Conservation (phyloP, 1,140 invertebrate genomes). For the Phocides pigmalion region DNA sequence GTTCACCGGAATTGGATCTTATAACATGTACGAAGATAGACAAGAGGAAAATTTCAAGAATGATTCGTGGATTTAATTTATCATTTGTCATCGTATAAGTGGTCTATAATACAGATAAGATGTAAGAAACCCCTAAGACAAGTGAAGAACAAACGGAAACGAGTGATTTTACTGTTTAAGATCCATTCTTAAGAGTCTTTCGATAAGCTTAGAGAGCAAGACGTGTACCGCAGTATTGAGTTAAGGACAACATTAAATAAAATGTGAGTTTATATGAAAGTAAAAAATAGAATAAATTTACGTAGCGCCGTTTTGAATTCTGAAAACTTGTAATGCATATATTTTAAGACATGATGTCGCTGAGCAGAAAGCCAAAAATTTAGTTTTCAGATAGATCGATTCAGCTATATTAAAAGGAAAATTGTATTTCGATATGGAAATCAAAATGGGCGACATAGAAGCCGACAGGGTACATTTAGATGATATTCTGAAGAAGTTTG, state of each 20-base stretch:
- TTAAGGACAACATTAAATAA: neutral
- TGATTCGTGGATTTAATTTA: too few species aligned
- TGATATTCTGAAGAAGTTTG: constrained; percentile 41
- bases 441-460: constrained; percentile 33
- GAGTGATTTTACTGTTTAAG: constrained; percentile 27
- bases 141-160: constrained; percentile 8
- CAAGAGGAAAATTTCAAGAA: too few species aligned
- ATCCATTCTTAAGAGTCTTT: neutral
- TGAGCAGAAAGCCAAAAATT: neutral
- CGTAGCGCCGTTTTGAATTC: neutral
- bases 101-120: neutral
- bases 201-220: constrained; percentile 1
- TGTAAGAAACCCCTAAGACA: neutral
- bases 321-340: too few species aligned
- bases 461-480: constrained; percentile 42
- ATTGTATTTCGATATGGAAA: neutral
- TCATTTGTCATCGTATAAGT: too few species aligned
- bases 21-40: too few species aligned
- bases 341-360: too few species aligned
- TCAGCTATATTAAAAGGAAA: too few species aligned
- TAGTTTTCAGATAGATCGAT: neutral
- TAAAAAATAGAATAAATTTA: neutral
- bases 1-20: too few species aligned
- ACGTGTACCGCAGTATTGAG: neutral
- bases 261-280: constrained; percentile 1